Evolutionary conservation across 2,113 vertebrate species (phyloP), one percentile per base, ranked within the genome.

Genomic region (Balaeniceps rex): DNA sequence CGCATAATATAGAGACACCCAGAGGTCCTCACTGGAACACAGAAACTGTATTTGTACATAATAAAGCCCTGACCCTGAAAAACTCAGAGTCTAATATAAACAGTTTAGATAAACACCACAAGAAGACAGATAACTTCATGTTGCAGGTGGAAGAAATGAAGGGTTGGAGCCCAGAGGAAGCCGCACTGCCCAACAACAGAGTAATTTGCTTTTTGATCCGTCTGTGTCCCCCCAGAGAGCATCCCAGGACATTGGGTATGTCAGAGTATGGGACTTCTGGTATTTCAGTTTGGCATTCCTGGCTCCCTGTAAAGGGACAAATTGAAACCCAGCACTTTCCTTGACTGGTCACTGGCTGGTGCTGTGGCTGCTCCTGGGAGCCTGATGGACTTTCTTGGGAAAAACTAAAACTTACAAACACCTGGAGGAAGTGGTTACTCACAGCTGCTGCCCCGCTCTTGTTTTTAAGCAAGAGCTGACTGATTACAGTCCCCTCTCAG

Each of bases 111-210:
- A 91, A 94, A 91, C 18, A 79, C 21, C 5, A 2, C 34, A 34
- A 89, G 34, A 66, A 47, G 22, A 71, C 29, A 71, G 42, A 52
- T 22, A 78, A 42, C 21, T 44, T 1, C 55, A 79, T 2, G 3
- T 18, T 76, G 34, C 69, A 79, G 68, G 40, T 38, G 26, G 28
- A 19, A 80, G 42, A 86, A 87, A 51, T 7, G 18, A 87, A 81
- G 15, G 28, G 19, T 14, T 33, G 29, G 54, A 79, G 34, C 47
- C 17, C 22, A 66, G 79, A 80, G 38, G 46, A 69, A 90, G 40
- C 8, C 2, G 7, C 22, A 7, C 7, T 46, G 31, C 36, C 34
- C 46, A 74, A 9, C 5, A 63, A 9, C 2, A 0, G 0, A 74
- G 18, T 55, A 34, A 80, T 69, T 63, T 83, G 9, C 7, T 42